Percentiles rank a stretch among this genome's conserved stretches.
These are phyloP conservation scores for Rosalia funebris DNA, from an alignment of 2,888 invertebrate genomes.

Conservation along the genomic window DNA sequence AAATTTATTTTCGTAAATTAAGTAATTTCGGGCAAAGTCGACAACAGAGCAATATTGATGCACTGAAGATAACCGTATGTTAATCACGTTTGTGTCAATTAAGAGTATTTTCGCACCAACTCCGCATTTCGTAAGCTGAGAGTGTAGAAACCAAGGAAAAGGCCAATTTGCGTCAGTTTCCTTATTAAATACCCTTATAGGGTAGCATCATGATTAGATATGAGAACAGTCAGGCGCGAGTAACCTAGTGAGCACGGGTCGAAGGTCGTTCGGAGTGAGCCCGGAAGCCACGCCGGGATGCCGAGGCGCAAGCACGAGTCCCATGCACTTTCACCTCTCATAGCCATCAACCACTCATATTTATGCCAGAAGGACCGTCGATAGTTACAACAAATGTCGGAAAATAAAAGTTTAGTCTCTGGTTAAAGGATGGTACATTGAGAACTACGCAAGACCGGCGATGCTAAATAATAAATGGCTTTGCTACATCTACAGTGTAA, in stretches of 20 bases:
- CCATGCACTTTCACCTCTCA: constrained; percentile 53
- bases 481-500: too few relatives aligned
- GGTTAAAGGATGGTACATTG: too few relatives aligned
- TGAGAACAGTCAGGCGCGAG: constrained; percentile 34
- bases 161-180: constrained; percentile 44
- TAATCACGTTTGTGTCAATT: too few relatives aligned
- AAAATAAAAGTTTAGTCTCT: not conserved
- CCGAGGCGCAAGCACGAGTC: constrained; percentile 47
- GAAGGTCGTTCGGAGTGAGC: constrained; percentile 52
- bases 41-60: too few relatives aligned
- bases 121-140: constrained; percentile 8
- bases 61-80: too few relatives aligned
- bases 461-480: too few relatives aligned
- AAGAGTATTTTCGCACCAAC: constrained; percentile 7
- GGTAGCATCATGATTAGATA: constrained; percentile 45
- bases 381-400: not conserved
- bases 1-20: too few relatives aligned
- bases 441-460: too few relatives aligned
- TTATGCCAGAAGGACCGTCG: constrained; percentile 31
- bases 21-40: too few relatives aligned
- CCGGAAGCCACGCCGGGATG: constrained; percentile 52
- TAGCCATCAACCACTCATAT: constrained; percentile 42
- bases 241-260: constrained; percentile 52
- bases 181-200: constrained; percentile 53
- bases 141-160: constrained; percentile 39